Conservation (phyloP, 2,888 invertebrate genomes). For the Clanis bilineata region DNA sequence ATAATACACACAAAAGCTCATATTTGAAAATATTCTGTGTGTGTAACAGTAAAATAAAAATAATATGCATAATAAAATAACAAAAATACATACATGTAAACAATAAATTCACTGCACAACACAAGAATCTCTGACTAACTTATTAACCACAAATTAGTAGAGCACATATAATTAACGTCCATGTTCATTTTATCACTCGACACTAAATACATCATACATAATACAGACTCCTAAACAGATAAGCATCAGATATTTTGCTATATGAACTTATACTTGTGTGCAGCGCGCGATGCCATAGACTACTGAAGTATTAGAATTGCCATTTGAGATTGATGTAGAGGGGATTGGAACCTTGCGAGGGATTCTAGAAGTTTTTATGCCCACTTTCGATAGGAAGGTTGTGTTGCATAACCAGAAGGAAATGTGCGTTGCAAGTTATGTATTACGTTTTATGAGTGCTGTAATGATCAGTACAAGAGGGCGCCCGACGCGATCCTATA, state of each 20-base stretch:
- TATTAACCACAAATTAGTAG: constrained; percentile 50
- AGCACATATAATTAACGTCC: constrained; percentile 31
- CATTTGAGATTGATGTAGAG: constrained; percentile 20
- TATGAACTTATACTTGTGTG: constrained; percentile 3
- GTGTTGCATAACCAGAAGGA: neutral
- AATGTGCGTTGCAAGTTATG: constrained; percentile 6
- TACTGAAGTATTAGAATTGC: constrained; percentile 38
- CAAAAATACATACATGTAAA: constrained; percentile 27
- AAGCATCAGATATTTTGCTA: neutral
- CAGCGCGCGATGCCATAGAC: constrained; percentile 36
- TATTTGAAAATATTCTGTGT: too few relatives aligned
- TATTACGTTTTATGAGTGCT: neutral
- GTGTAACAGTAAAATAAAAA: neutral
- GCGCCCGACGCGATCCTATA: too few relatives aligned
- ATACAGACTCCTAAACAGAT: neutral
- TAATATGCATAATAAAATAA: neutral
- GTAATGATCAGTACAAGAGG: neutral
- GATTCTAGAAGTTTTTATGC: constrained; percentile 21
- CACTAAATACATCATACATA: constrained; percentile 11
- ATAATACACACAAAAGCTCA: too few relatives aligned
- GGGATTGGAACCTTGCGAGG: constrained; percentile 32
- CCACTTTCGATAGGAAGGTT: constrained; percentile 23
- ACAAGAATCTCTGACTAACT: constrained; percentile 37
- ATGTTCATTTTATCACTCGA: constrained; percentile 22
- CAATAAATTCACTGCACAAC: constrained; percentile 4